Evolutionary conservation across 2,113 vertebrate genomes (phyloP).

Genomic region (Shinisaurus crocodilurus): DNA sequence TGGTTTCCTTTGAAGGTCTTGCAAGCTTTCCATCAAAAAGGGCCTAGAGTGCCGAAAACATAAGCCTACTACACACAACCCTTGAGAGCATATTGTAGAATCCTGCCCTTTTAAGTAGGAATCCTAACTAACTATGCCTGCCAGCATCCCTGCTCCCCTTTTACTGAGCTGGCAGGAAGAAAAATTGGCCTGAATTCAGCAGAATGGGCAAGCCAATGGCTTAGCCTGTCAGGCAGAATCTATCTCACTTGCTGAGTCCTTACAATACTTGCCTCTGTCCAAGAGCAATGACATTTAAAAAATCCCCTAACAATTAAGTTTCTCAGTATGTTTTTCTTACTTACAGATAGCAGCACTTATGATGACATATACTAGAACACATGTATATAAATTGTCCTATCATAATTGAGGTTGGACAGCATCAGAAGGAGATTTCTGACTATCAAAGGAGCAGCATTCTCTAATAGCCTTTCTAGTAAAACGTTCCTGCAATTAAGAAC

Average conservation of each 20-base stretch:
- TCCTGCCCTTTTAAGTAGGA: conserved; percentile 9
- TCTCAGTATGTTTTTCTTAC: background rate
- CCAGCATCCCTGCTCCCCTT: background rate
- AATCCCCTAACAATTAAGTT: background rate
- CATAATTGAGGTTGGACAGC: background rate
- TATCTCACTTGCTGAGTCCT: background rate
- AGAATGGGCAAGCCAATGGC: conserved; percentile 9
- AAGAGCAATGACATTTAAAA: conserved; percentile 10
- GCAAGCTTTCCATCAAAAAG: background rate
- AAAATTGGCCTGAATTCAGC: background rate
- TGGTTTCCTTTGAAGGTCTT: background rate
- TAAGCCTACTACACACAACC: background rate
- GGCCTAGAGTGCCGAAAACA: background rate
- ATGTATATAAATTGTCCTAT: background rate
- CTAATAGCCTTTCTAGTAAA: background rate
- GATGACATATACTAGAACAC: background rate
- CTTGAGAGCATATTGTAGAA: background rate
- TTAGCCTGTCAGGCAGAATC: conserved; percentile 6
- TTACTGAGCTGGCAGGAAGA: background rate
- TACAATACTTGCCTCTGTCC: conserved; percentile 19
- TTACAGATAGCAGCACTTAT: background rate
- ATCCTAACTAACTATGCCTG: background rate
- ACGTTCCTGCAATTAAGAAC: background rate
- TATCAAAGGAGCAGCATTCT: background rate
- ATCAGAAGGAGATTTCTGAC: too few species aligned